Evolutionary conservation across 1,140 invertebrate species (phyloP).

Genomic region (Ooceraea biroi): DNA sequence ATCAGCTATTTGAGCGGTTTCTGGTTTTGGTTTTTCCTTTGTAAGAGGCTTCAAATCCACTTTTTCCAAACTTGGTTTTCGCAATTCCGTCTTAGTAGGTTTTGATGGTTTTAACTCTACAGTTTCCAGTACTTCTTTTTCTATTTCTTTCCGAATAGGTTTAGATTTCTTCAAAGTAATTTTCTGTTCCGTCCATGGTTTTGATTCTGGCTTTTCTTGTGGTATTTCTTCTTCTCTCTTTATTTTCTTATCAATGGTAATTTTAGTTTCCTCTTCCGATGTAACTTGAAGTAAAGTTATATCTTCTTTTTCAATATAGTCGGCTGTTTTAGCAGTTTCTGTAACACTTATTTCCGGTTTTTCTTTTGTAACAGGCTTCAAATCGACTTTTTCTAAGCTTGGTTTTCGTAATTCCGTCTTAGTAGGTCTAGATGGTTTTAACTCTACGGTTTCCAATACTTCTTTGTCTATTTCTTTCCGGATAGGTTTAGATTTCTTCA

Average conservation of each 20-base stretch:
- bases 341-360: conserved; percentile 65
- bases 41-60: conserved; percentile 79
- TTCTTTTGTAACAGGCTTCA: conserved; percentile 81
- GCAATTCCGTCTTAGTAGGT: conserved; percentile 76
- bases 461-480: conserved; percentile 83
- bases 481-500: conserved; percentile 81
- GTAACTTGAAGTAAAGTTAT: conserved; percentile 68
- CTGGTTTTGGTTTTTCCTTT: conserved; percentile 79
- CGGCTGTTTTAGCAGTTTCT: conserved; percentile 39
- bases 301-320: conserved; percentile 73
- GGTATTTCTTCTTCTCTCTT: conserved; percentile 25
- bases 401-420: conserved; percentile 78
- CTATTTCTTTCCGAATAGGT: conserved; percentile 81
- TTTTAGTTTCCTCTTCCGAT: conserved; percentile 17
- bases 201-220: conserved; percentile 66
- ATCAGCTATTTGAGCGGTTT: conserved; percentile 49
- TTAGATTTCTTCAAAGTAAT: conserved; percentile 80
- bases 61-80: conserved; percentile 82
- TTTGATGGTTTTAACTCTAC: conserved; percentile 86
- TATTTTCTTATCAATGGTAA: conserved; percentile 38
- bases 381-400: conserved; percentile 82
- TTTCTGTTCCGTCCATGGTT: conserved; percentile 87
- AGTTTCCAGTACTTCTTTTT: conserved; percentile 82
- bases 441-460: conserved; percentile 80
- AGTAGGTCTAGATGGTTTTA: conserved; percentile 86